phyloP scores from a whole-genome alignment of 1,140 invertebrate genomes.

The Drosophila pectinifera region DNA sequence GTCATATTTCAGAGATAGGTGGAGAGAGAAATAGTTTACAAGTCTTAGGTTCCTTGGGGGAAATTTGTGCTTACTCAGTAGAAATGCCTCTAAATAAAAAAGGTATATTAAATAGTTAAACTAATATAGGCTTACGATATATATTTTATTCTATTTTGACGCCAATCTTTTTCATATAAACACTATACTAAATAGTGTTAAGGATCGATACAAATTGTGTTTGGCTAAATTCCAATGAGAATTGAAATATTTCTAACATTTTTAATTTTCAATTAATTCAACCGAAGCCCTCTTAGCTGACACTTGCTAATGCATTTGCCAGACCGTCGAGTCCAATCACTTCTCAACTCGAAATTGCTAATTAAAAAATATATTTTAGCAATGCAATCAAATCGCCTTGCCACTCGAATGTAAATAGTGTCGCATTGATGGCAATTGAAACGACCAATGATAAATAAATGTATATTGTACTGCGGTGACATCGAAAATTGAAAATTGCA shows the following conservation, averaged over 20 bases:
- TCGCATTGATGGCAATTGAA: conserved; percentile 35
- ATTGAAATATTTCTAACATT: neutral
- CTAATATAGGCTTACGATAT: too few species aligned
- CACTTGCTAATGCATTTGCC: neutral
- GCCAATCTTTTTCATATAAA: too few species aligned
- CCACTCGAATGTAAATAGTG: conserved; percentile 22
- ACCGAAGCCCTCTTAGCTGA: neutral
- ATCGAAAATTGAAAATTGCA: conserved; percentile 39
- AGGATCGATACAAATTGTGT: too few species aligned
- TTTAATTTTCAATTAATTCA: neutral
- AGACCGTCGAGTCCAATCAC: neutral
- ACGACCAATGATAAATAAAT: conserved; percentile 40
- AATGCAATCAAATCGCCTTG: conserved; percentile 23
- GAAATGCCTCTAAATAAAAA: neutral
- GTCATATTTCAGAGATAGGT: neutral
- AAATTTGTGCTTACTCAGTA: too few species aligned
- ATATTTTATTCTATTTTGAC: too few species aligned
- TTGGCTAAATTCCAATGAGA: too few species aligned
- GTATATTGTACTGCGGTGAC: conserved; percentile 27
- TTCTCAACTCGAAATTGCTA: conserved; percentile 9
- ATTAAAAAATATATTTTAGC: conserved; percentile 37
- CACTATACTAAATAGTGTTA: too few species aligned
- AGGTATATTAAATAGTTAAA: neutral
- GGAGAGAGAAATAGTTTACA: neutral
- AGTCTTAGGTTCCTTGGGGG: too few species aligned